These are phyloP conservation scores for Hippocampus zosterae DNA, from an alignment of 2,113 vertebrate species.

Conservation along the genomic window DNA sequence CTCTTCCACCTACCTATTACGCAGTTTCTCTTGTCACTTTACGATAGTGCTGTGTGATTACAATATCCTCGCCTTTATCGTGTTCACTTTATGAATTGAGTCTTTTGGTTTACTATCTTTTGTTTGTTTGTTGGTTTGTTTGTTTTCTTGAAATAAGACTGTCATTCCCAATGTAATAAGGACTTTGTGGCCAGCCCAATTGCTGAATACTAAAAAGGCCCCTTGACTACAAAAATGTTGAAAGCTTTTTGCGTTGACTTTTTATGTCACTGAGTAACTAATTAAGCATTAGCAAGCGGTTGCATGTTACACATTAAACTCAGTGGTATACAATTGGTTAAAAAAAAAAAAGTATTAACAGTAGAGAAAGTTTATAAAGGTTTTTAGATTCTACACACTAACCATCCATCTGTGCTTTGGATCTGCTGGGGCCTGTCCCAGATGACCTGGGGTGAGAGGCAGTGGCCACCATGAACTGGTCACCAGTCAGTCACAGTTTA, in stretches of 20 bases:
- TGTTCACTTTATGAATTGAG: not conserved
- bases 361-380: too few species aligned
- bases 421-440: too few species aligned
- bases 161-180: not conserved
- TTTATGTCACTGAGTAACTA: not conserved
- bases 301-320: too few species aligned
- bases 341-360: too few species aligned
- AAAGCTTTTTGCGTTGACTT: not conserved
- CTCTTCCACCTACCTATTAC: slow-evolving; percentile 19
- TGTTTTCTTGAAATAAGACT: not conserved
- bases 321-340: too few species aligned
- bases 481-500: too few species aligned
- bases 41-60: not conserved
- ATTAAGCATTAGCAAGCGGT: too few species aligned
- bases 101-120: not conserved
- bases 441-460: too few species aligned
- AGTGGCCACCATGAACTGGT: too few species aligned
- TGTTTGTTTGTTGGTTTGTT: not conserved
- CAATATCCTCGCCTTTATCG: not conserved
- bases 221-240: not conserved
- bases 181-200: not conserved
- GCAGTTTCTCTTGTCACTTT: not conserved
- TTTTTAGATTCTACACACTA: too few species aligned
- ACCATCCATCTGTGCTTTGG: too few species aligned
- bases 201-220: not conserved